These are phyloP conservation scores for Typhlichthys subterraneus DNA, from an alignment of 2,797 vertebrate species.

Conservation along the genomic window DNA sequence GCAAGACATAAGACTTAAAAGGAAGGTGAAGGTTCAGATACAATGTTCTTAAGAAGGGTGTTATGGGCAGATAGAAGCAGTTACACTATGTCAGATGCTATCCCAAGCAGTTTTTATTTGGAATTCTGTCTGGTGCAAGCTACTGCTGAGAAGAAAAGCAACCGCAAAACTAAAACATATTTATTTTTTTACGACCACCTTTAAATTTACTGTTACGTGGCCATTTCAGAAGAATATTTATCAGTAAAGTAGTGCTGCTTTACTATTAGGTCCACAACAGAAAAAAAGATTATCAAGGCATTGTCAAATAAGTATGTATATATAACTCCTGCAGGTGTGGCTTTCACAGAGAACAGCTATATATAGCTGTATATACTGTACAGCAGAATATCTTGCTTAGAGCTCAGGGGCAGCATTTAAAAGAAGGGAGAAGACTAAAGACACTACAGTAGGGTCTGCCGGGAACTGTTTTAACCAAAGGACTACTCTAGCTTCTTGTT, in stretches of 20 bases:
- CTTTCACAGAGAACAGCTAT: background rate
- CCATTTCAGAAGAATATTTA: slow-evolving; percentile 54
- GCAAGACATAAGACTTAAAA: background rate
- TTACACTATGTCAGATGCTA: slow-evolving; percentile 10
- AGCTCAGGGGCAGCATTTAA: slow-evolving; percentile 3
- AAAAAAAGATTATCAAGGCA: slow-evolving; percentile 22
- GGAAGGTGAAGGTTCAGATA: slow-evolving; percentile 26
- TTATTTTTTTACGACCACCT: slow-evolving; percentile 68
- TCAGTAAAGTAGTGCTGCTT: slow-evolving; percentile 27
- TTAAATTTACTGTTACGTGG: slow-evolving; percentile 53
- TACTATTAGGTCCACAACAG: slow-evolving; percentile 37
- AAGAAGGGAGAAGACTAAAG: slow-evolving; percentile 31
- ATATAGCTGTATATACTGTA: background rate
- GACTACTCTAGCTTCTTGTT: slow-evolving; percentile 9
- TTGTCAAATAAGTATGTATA: slow-evolving; percentile 14
- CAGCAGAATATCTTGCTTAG: background rate
- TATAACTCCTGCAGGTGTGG: slow-evolving; percentile 13
- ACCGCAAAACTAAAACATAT: slow-evolving; percentile 66
- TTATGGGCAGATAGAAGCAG: slow-evolving; percentile 24
- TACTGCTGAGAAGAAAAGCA: slow-evolving; percentile 57
- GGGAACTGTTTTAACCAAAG: slow-evolving; percentile 22
- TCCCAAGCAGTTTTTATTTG: slow-evolving; percentile 63
- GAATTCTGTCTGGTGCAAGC: slow-evolving; percentile 30
- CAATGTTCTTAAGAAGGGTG: background rate
- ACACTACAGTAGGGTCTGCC: slow-evolving; percentile 40